Conservation (phyloP, 2,113 vertebrate genomes). For the Dolichallabes microphthalmus region DNA sequence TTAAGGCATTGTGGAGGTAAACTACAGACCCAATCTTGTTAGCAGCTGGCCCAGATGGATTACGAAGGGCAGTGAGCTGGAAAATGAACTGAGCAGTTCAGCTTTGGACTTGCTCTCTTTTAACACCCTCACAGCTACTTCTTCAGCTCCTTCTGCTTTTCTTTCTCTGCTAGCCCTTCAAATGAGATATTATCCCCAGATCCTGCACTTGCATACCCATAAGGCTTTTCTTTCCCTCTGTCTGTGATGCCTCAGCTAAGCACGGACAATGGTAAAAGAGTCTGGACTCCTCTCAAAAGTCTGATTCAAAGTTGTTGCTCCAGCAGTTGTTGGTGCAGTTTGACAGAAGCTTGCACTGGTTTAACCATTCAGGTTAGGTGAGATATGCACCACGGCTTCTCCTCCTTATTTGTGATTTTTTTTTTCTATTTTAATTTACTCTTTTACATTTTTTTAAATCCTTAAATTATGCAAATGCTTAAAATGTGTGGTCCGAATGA, state of each 20-base stretch:
- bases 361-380: slow-evolving; percentile 63
- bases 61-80: slow-evolving; percentile 97
- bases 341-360: slow-evolving; percentile 57
- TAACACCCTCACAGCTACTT: slow-evolving; percentile 83
- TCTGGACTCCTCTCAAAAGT: slow-evolving; percentile 64
- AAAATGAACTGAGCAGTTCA: slow-evolving; percentile 99
- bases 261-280: slow-evolving; percentile 66
- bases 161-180: slow-evolving; percentile 75
- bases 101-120: slow-evolving; percentile 98
- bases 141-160: slow-evolving; percentile 86
- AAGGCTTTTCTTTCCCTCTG: slow-evolving; percentile 60
- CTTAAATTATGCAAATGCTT: slow-evolving; percentile 99
- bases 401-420: slow-evolving; percentile 76
- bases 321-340: slow-evolving; percentile 57
- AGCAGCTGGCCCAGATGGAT: slow-evolving; percentile 99
- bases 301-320: slow-evolving; percentile 57
- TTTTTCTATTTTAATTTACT: slow-evolving; percentile 51
- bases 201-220: slow-evolving; percentile 58
- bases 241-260: slow-evolving; percentile 67
- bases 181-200: slow-evolving; percentile 87
- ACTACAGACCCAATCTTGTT: slow-evolving; percentile 99
- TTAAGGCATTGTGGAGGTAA: slow-evolving; percentile 99
- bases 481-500: slow-evolving; percentile 99
- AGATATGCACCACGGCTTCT: slow-evolving; percentile 71
- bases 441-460: slow-evolving; percentile 54